Percentiles rank a stretch among this genome's conserved stretches.
phyloP scores from a whole-genome alignment of 2,797 vertebrate species.

The Gastrophryne carolinensis region DNA sequence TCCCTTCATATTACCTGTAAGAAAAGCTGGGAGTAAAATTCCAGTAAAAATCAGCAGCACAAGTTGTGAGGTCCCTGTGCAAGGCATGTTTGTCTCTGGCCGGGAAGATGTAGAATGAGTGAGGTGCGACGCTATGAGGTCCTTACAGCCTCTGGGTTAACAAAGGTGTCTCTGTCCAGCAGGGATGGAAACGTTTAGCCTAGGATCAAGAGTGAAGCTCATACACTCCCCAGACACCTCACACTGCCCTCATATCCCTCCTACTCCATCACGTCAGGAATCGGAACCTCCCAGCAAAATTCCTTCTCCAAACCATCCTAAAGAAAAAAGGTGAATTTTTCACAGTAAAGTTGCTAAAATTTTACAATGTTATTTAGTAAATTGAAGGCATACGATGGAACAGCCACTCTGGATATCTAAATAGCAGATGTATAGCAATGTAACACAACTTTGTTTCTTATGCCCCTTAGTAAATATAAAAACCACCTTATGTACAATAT shows the following conservation, averaged over 20 bases:
- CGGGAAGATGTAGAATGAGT: constrained; percentile 38
- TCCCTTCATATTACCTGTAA: constrained; percentile 66
- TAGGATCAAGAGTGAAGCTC: constrained; percentile 46
- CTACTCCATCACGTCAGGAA: constrained; percentile 40
- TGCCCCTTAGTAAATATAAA: too few relatives aligned
- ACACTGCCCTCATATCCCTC: constrained; percentile 45
- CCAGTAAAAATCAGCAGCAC: constrained; percentile 54
- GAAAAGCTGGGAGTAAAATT: constrained; percentile 62
- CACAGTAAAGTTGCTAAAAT: not conserved
- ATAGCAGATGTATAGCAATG: too few relatives aligned
- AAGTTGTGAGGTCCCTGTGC: constrained; percentile 52
- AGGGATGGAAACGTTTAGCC: constrained; percentile 52
- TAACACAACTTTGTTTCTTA: too few relatives aligned
- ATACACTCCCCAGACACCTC: constrained; percentile 49
- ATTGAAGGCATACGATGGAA: too few relatives aligned
- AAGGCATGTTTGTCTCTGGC: constrained; percentile 62
- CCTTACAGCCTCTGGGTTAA: constrained; percentile 46
- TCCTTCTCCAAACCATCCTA: constrained; percentile 20
- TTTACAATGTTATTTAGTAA: too few relatives aligned
- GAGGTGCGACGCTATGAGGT: constrained; percentile 46
- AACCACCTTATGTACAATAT: too few relatives aligned
- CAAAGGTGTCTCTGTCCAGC: constrained; percentile 53
- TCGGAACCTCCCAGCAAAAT: constrained; percentile 37
- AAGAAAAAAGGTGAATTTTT: not conserved
- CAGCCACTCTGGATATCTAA: too few relatives aligned